phyloP scores from a whole-genome alignment of 2,113 vertebrate species.

The Cariama cristata region DNA sequence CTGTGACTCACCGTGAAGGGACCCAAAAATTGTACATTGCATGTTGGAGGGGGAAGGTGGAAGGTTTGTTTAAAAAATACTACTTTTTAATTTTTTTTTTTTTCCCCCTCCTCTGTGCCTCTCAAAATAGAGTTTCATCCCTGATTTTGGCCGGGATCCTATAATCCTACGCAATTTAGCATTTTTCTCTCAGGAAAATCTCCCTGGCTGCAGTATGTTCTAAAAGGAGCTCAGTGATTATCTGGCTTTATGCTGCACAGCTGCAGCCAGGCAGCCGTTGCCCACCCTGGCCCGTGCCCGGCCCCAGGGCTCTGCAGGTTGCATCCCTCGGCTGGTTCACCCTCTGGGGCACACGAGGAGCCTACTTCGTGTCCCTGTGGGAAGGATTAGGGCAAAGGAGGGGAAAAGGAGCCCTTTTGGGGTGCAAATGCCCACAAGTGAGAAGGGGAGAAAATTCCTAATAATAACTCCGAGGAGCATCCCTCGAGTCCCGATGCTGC shows the following conservation, averaged over 20 bases:
- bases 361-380: not conserved
- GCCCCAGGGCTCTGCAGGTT: not conserved
- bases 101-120: not conserved
- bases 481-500: not conserved
- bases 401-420: not conserved
- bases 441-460: not conserved
- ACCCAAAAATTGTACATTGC: not conserved
- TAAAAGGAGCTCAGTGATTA: slow-evolving; percentile 68
- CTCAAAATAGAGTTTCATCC: slow-evolving; percentile 74
- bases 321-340: not conserved
- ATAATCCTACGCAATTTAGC: slow-evolving; percentile 68
- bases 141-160: slow-evolving; percentile 70
- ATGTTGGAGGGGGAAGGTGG: not conserved
- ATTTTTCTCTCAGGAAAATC: slow-evolving; percentile 73
- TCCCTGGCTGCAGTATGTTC: slow-evolving; percentile 66
- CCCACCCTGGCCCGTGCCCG: not conserved
- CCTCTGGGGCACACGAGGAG: not conserved
- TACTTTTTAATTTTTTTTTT: not conserved
- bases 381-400: not conserved
- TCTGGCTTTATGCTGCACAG: slow-evolving; percentile 35
- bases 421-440: not conserved
- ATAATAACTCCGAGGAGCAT: not conserved
- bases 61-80: slow-evolving; percentile 10
- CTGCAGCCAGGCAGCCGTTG: not conserved
- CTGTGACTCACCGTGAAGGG: not conserved